Evolutionary conservation across 2,797 vertebrate species (phyloP).

Genomic region (Psittacula echo): DNA sequence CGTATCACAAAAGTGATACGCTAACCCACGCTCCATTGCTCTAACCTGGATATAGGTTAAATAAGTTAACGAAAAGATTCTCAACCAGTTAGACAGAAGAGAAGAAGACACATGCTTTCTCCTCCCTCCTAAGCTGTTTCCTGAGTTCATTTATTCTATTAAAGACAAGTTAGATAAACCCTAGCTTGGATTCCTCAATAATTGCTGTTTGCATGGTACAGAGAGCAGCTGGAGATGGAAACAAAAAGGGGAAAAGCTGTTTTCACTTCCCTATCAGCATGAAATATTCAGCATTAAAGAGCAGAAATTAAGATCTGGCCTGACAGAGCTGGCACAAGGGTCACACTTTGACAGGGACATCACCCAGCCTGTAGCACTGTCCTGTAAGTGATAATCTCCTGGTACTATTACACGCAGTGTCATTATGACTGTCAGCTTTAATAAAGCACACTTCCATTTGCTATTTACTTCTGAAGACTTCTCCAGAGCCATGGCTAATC

Average conservation of each 20-base stretch:
- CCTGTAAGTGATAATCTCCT: constrained; percentile 35
- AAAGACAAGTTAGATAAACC: not conserved
- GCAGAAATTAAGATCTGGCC: not conserved
- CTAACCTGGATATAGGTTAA: not conserved
- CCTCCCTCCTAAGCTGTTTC: not conserved
- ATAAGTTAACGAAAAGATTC: not conserved
- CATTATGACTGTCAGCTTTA: constrained; percentile 61
- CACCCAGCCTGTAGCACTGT: not conserved
- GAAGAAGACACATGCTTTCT: not conserved
- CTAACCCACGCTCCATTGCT: not conserved
- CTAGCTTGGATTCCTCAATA: not conserved
- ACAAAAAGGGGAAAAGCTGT: not conserved
- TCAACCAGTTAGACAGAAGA: not conserved
- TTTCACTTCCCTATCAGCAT: not conserved
- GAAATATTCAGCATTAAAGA: not conserved
- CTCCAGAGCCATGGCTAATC: not conserved
- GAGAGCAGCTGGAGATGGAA: not conserved
- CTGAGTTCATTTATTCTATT: not conserved
- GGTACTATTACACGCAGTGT: constrained; percentile 52
- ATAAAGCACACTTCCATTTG: constrained; percentile 52
- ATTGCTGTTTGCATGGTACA: not conserved
- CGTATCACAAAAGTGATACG: not conserved
- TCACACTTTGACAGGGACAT: not conserved
- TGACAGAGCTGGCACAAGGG: not conserved
- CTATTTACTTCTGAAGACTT: constrained; percentile 36